Base-by-base conservation (phyloP, 2,113 vertebrate species). In the Erpornis zantholeuca region DNA sequence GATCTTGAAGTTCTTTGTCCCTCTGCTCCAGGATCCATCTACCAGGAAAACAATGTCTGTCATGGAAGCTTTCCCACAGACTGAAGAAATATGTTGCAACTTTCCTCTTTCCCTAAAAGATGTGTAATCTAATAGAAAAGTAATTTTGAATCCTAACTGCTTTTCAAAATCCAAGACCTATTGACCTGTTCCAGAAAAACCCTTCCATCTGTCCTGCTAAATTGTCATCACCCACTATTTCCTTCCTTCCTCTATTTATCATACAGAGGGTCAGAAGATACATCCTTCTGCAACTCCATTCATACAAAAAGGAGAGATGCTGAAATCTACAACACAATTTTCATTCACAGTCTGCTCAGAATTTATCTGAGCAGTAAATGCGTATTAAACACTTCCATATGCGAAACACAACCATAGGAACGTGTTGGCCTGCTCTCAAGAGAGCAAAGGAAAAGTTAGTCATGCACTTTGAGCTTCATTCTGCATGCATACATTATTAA, bases 41-140 rank as follows among this genome's bases (percentile, higher is more conserved):
- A 98, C 91, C 35, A 98, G 90, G 88, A 98, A 97, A 45, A 98
- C 28, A 0, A 97, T 33, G 19, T 96, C 97, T 78, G 94, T 97
- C 47, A 96, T 21, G 16, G 80, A 93, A 47, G 81, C 92, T 84
- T 97, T 88, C 45, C 75, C 97, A 82, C 96, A 97, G 36, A 89
- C 96, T 97, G 65, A 54, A 90, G 80, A 86, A 95, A 86, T 40
- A 91, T 7, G 12, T 53, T 53, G 13, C 28, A 65, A 72, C 15
- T 56, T 82, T 65, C 9, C 40, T 81, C 29, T 33, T 40, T 71
- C 44, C 29, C 54, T 70, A 54, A 36, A 47, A n/a, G 29, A 17
- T 35, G 9, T 50, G 25, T 35, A 61, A 44, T 61, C 33, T 61
- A 61, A 50, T 18, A 52, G 13, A 53, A 81, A 35, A 56, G 19